Conservation (phyloP, 2,888 invertebrate genomes). For the Rosalia funebris region DNA sequence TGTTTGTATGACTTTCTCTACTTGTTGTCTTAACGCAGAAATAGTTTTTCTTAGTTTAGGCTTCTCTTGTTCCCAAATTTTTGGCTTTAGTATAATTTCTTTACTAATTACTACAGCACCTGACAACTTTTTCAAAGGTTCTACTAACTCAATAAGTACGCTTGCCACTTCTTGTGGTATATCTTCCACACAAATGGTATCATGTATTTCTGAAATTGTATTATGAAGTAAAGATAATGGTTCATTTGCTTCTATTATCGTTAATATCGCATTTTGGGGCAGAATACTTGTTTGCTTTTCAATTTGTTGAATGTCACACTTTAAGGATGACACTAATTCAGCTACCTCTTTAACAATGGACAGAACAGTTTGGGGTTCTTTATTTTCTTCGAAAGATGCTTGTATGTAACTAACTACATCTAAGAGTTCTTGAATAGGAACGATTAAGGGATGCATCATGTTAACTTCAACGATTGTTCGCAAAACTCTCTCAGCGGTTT, state of each 20-base stretch:
- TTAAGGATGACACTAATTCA: not conserved
- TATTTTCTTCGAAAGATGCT: not conserved
- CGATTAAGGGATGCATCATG: not conserved
- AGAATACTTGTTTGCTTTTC: not conserved
- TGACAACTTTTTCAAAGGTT: constrained; percentile 43
- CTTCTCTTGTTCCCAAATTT: constrained; percentile 18
- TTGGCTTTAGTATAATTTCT: constrained; percentile 34
- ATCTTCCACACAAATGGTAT: not conserved
- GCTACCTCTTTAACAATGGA: not conserved
- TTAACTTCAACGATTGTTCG: not conserved
- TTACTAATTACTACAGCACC: constrained; percentile 36
- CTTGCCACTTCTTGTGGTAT: constrained; percentile 1
- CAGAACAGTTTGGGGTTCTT: not conserved
- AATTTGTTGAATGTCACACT: not conserved
- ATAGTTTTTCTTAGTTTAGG: constrained; percentile 30
- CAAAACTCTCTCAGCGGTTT: constrained; percentile 17
- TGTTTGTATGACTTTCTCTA: constrained; percentile 4
- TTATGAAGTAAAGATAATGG: constrained; percentile 26
- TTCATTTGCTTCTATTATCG: constrained; percentile 1
- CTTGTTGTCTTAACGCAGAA: constrained; percentile 16
- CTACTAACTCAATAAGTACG: constrained; percentile 29
- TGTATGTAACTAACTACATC: not conserved
- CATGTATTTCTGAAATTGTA: constrained; percentile 26
- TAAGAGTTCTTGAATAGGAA: not conserved
- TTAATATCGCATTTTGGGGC: not conserved